Percentiles rank a stretch among this genome's conserved stretches.
These are phyloP conservation scores for Myrmophylax atrothorax DNA, from an alignment of 2,113 vertebrate genomes.

Conservation along the genomic window DNA sequence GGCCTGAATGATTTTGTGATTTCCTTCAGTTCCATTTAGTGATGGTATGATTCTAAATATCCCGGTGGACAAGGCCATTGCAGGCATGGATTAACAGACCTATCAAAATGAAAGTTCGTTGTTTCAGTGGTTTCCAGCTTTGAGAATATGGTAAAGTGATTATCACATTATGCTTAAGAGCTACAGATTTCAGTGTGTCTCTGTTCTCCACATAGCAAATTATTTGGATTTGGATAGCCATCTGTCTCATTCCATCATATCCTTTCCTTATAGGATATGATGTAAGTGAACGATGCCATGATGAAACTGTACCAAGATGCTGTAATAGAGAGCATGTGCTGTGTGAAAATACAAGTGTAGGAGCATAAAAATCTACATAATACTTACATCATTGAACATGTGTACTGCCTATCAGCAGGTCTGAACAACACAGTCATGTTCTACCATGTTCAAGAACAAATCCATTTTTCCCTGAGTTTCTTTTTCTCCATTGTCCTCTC, in stretches of 20 bases:
- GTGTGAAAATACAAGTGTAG: neutral
- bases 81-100: neutral
- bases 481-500: neutral
- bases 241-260: neutral
- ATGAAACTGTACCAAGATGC: neutral
- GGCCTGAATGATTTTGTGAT: neutral
- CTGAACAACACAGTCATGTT: neutral
- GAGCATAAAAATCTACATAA: neutral
- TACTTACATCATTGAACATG: neutral
- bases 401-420: neutral
- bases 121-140: neutral
- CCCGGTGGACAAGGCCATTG: neutral
- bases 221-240: neutral
- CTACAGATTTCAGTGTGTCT: neutral
- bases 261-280: neutral
- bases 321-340: neutral
- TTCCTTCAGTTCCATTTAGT: neutral
- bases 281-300: neutral
- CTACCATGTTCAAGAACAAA: neutral
- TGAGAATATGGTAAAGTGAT: neutral
- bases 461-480: neutral
- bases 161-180: neutral
- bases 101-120: neutral
- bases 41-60: neutral
- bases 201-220: neutral